These are phyloP conservation scores for Epinephelus cyanopodus DNA, from an alignment of 2,113 vertebrate species.

Conservation along the genomic window DNA sequence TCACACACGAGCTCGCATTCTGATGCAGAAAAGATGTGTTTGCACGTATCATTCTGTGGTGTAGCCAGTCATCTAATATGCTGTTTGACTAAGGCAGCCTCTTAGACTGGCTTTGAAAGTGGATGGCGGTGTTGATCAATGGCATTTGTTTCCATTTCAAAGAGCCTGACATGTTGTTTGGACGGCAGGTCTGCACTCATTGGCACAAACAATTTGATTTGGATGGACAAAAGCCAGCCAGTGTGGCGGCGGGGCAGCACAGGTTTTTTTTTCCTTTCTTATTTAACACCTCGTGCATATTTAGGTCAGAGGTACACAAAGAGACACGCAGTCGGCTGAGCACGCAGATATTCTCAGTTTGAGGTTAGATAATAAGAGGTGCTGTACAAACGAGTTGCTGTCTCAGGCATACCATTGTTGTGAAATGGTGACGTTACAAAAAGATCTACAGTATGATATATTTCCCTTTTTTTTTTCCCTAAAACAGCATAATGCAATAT, in stretches of 20 bases:
- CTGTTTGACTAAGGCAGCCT: constrained; percentile 42
- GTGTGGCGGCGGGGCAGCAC: not conserved
- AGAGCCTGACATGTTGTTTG: constrained; percentile 52
- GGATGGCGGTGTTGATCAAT: constrained; percentile 37
- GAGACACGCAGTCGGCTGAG: constrained; percentile 11
- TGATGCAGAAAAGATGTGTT: constrained; percentile 20
- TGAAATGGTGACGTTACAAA: not conserved
- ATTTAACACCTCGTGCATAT: constrained; percentile 42
- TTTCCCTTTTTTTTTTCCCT: too few species aligned
- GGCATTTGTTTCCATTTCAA: constrained; percentile 68
- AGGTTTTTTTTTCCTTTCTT: not conserved
- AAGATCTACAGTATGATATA: not conserved
- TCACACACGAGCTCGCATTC: constrained; percentile 11
- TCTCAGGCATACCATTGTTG: not conserved
- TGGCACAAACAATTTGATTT: constrained; percentile 57
- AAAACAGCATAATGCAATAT: not conserved
- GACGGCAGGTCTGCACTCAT: constrained; percentile 30
- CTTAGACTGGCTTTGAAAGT: constrained; percentile 35
- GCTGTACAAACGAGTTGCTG: constrained; percentile 14
- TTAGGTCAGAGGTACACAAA: constrained; percentile 24
- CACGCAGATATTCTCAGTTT: constrained; percentile 24
- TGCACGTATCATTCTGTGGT: constrained; percentile 6
- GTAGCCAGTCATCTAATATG: constrained; percentile 46
- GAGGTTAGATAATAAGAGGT: constrained; percentile 7
- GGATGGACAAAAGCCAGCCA: constrained; percentile 42